Conservation (phyloP, 1,140 invertebrate genomes). For the Rhopalosiphum maidis region DNA sequence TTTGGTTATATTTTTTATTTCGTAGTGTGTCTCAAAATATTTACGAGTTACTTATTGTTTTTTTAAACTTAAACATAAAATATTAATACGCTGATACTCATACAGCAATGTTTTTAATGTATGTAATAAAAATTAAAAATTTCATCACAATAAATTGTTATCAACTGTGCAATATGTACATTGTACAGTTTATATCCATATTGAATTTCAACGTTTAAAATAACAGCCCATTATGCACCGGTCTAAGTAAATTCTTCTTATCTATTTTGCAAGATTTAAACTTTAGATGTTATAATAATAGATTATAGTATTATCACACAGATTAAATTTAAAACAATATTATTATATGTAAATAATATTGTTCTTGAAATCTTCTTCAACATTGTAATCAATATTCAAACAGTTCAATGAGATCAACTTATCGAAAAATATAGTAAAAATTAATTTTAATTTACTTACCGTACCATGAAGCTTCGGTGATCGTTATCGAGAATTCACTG, state of each 20-base stretch:
- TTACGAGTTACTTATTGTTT: background rate
- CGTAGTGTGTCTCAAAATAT: background rate
- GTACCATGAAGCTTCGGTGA: conserved; percentile 50
- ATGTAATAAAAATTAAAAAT: background rate
- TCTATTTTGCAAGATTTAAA: background rate
- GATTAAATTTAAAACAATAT: background rate
- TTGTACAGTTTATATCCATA: background rate
- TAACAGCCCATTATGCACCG: background rate
- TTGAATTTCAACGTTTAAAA: background rate
- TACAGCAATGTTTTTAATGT: background rate
- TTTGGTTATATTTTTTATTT: background rate
- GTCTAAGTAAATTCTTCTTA: background rate
- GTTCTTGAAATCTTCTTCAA: background rate
- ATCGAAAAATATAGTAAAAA: background rate
- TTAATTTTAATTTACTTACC: background rate
- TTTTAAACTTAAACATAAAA: background rate
- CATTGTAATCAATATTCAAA: background rate
- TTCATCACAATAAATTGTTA: background rate
- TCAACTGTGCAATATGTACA: background rate
- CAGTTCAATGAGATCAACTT: background rate
- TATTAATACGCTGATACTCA: background rate
- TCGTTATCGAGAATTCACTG: conserved; percentile 60
- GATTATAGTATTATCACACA: background rate
- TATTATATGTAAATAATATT: background rate
- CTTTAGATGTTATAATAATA: background rate